A percentile compares a stretch with the other conserved stretches of the same genome.
Evolutionary conservation across 1,140 invertebrate genomes (phyloP).

Genomic region (Philopotamus ludificatus): DNA sequence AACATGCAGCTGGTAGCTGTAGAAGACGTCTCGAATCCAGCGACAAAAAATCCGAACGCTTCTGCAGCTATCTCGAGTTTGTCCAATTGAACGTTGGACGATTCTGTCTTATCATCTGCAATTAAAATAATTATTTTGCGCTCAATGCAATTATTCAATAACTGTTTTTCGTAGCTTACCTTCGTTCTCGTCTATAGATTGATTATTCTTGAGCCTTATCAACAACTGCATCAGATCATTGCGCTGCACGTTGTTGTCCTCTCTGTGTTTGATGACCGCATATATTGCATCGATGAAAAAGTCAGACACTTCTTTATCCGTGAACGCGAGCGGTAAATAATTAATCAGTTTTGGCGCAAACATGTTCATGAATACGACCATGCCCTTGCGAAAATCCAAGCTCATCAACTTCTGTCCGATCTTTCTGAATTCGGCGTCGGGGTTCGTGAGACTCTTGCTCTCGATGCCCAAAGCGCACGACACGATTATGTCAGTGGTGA

Average conservation of each 20-base stretch:
- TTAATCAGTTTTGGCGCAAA: slow-evolving; percentile 46
- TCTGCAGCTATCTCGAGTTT: slow-evolving; percentile 43
- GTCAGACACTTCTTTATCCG: slow-evolving; percentile 43
- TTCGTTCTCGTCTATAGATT: slow-evolving; percentile 44
- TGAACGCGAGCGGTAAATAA: slow-evolving; percentile 13
- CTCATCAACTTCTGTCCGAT: slow-evolving; percentile 47
- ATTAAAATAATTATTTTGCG: neutral
- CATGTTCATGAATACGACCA: slow-evolving; percentile 26
- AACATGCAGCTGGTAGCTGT: slow-evolving; percentile 50
- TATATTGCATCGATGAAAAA: slow-evolving; percentile 49
- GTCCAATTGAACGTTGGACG: slow-evolving; percentile 22
- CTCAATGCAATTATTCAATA: neutral
- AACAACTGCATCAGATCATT: slow-evolving; percentile 51
- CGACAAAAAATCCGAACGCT: slow-evolving; percentile 51
- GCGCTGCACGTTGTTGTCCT: slow-evolving; percentile 45
- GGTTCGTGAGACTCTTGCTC: slow-evolving; percentile 43
- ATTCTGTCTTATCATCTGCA: neutral
- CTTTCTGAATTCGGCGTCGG: slow-evolving; percentile 39
- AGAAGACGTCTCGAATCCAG: slow-evolving; percentile 63
- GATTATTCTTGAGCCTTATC: slow-evolving; percentile 45
- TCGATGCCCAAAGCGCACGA: slow-evolving; percentile 47
- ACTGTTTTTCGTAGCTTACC: slow-evolving; percentile 41
- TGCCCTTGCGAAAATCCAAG: slow-evolving; percentile 5
- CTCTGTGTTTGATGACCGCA: slow-evolving; percentile 47
- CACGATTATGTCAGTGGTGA: slow-evolving; percentile 45